Conservation (phyloP, 2,113 vertebrate genomes). For the Aldabrachelys gigantea region DNA sequence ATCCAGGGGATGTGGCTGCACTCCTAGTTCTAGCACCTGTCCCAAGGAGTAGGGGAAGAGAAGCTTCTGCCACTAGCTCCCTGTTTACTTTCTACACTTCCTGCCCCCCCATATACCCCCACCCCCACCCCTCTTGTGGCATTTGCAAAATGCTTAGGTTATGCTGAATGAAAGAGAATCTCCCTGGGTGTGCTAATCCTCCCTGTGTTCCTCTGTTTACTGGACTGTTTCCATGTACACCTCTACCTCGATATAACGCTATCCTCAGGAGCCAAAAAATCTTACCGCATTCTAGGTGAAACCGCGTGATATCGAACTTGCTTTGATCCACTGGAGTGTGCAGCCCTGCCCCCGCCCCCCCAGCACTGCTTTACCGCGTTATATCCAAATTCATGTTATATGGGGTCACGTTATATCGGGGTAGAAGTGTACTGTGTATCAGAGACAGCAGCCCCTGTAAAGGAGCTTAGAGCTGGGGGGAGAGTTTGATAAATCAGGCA, state of each 20-base stretch:
- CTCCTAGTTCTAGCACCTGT: no score
- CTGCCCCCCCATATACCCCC: background rate
- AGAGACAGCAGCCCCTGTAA: background rate
- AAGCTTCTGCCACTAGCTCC: background rate
- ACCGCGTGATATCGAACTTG: no score
- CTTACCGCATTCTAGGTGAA: no score
- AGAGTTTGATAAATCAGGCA: background rate
- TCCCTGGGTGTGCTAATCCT: background rate
- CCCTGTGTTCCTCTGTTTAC: background rate
- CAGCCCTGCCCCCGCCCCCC: no score
- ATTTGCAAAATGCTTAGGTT: background rate
- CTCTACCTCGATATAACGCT: no score
- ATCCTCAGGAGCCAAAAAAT: no score
- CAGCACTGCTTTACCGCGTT: no score
- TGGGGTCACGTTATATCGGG: no score
- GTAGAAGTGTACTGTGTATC: background rate
- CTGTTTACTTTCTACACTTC: background rate
- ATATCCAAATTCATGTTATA: no score
- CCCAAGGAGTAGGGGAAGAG: background rate
- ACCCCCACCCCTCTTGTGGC: background rate
- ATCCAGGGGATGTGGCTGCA: no score
- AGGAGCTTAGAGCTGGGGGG: background rate
- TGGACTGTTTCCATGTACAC: background rate
- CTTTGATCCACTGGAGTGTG: no score
- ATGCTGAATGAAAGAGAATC: background rate